A percentile compares a stretch with the other conserved stretches of the same genome.
Evolutionary conservation across 53 echinoderm and acorn worm species (phyloP).

Genomic region (Holothuria leucospilota): DNA sequence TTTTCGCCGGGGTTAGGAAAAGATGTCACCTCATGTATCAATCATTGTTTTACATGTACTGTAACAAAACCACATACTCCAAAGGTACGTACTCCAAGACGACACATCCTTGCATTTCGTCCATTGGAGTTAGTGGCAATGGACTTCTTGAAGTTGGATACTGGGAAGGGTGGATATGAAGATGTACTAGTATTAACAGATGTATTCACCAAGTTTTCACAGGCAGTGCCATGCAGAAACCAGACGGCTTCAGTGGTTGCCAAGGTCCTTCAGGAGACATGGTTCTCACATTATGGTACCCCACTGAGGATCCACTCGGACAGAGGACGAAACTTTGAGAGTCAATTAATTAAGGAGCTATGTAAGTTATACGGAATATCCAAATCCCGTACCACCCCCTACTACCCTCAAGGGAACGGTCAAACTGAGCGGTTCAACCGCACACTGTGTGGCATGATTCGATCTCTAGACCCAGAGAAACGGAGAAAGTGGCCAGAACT

Average conservation of each 20-base stretch:
- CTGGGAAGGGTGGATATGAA: conserved; percentile 61
- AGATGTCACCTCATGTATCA: conserved; percentile 53
- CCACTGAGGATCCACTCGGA: conserved; percentile 69
- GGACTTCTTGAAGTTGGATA: conserved; percentile 73
- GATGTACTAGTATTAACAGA: conserved; percentile 73
- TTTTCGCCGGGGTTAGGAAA: conserved; percentile 64
- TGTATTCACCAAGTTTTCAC: conserved; percentile 68
- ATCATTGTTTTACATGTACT: conserved; percentile 62
- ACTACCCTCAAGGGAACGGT: conserved; percentile 58
- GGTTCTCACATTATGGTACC: conserved; percentile 66
- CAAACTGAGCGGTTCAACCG: conserved; percentile 62
- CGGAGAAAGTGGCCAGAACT: conserved; percentile 53
- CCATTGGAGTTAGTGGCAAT: conserved; percentile 69
- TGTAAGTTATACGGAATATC: conserved; percentile 44
- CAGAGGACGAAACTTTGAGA: conserved; percentile 71
- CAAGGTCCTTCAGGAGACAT: conserved; percentile 53
- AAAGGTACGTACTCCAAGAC: conserved; percentile 55
- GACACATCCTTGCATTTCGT: conserved; percentile 66
- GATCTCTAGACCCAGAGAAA: conserved; percentile 24
- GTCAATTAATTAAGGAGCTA: conserved; percentile 43
- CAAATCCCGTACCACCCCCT: conserved; percentile 52
- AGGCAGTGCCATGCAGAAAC: conserved; percentile 65
- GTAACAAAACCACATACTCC: conserved; percentile 55
- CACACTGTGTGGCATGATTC: conserved; percentile 51
- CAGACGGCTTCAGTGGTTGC: conserved; percentile 61